These are phyloP conservation scores for Hycleus phaleratus DNA, from an alignment of 1,140 invertebrate genomes.

Conservation along the genomic window DNA sequence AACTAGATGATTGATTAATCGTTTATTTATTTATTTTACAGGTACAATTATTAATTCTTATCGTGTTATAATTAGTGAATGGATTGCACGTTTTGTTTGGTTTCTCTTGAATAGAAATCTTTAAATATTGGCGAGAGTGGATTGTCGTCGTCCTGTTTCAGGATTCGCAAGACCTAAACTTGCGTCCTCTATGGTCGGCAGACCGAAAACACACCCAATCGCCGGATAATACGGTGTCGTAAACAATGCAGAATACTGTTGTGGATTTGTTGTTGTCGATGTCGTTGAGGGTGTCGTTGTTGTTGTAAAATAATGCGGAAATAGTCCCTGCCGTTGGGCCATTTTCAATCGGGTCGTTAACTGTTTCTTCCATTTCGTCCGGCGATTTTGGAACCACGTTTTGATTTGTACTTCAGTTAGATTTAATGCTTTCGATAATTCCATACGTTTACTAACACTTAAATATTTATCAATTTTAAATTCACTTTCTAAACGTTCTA, in stretches of 20 bases:
- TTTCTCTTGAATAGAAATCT: background rate
- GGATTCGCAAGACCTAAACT: background rate
- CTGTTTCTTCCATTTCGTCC: conserved; percentile 96
- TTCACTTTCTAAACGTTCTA: conserved; percentile 83
- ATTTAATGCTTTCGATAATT: conserved; percentile 78
- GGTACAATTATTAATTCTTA: too few relatives aligned
- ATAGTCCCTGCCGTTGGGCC: conserved; percentile 74
- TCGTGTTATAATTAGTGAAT: too few relatives aligned
- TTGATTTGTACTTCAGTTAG: conserved; percentile 95
- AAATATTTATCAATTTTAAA: conserved; percentile 94
- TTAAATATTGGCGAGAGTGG: background rate
- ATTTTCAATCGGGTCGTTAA: conserved; percentile 80
- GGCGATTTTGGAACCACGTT: conserved; percentile 89
- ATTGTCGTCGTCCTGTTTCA: background rate
- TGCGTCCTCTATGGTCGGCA: conserved; percentile 37
- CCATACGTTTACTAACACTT: conserved; percentile 89
- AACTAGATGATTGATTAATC: too few relatives aligned
- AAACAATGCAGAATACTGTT: conserved; percentile 52
- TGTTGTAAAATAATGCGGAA: conserved; percentile 59
- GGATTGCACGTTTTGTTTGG: too few relatives aligned
- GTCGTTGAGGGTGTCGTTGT: too few relatives aligned
- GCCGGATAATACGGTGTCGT: conserved; percentile 45
- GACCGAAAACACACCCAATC: conserved; percentile 47
- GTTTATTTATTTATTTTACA: too few relatives aligned
- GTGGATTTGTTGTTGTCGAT: conserved; percentile 43